Percentiles rank a stretch among this genome's conserved stretches.
These are phyloP conservation scores for Dysdera silvatica DNA, from an alignment of 1,140 invertebrate species.

Conservation along the genomic window DNA sequence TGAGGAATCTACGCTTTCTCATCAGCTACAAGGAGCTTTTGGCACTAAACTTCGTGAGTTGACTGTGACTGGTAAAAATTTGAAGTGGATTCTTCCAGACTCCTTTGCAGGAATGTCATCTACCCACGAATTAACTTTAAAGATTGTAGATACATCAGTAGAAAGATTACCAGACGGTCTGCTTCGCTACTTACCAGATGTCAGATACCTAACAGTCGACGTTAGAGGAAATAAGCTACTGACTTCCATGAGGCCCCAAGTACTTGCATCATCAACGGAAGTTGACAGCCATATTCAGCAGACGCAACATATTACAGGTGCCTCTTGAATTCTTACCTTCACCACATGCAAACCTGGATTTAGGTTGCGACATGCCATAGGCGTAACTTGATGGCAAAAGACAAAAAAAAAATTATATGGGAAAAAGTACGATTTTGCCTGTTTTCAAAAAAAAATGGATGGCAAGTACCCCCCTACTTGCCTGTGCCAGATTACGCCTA, in stretches of 20 bases:
- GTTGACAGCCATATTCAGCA: conserved; percentile 8
- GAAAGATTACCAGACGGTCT: conserved; percentile 28
- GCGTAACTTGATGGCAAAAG: too few species aligned
- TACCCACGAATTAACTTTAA: conserved; percentile 29
- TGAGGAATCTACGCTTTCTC: conserved; percentile 31
- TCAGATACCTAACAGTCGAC: conserved; percentile 31
- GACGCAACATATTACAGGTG: conserved; percentile 22
- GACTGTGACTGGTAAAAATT: conserved; percentile 29
- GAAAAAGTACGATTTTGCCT: too few species aligned
- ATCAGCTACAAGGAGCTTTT: conserved; percentile 34
- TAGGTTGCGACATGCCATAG: too few species aligned
- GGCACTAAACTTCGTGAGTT: conserved; percentile 32
- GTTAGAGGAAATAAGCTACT: conserved; percentile 29
- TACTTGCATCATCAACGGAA: conserved; percentile 7
- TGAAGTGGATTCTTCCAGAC: conserved; percentile 32
- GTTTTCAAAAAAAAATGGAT: too few species aligned
- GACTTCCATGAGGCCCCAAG: conserved; percentile 15
- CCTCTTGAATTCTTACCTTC: too few species aligned
- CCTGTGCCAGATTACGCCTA: too few species aligned
- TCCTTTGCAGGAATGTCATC: conserved; percentile 31
- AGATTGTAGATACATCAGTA: conserved; percentile 29
- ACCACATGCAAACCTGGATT: too few species aligned
- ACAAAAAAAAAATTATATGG: too few species aligned
- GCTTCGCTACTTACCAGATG: conserved; percentile 30
- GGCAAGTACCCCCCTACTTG: too few species aligned